Evolutionary conservation across 35 echinoderm and acorn worm species (phyloP), one percentile per base, ranked within the genome.

Genomic region (Antedon bifida): DNA sequence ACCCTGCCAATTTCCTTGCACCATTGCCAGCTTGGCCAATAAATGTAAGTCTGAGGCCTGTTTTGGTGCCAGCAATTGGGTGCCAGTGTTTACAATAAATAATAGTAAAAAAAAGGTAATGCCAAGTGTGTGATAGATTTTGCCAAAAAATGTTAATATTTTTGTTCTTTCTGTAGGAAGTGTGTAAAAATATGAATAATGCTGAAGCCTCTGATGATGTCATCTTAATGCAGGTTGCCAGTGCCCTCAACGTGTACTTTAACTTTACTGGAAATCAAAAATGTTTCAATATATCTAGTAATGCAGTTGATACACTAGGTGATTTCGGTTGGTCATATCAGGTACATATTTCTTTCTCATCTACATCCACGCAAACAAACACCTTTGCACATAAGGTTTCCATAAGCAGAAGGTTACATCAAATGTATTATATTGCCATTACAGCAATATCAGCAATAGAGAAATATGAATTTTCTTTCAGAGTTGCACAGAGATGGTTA

Each of bases 21-120:
- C 95, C 95, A 29, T 86, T 99, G 5, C 95, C 95, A 36, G 91
- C 79, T 29, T 88, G 83, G 38, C 95, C 95, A 11, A 86, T 99
- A 33, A 92, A 99, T 83, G 95, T 99, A 82, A 36, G 21, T 83
- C n/a, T n/a, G n/a, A n/a, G n/a, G n/a, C n/a, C n/a, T n/a, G n/a
- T n/a, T n/a, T n/a, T n/a, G n/a, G n/a, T n/a, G n/a, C n/a, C n/a
- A n/a, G n/a, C n/a, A n/a, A n/a, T n/a, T n/a, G n/a, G n/a, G n/a
- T n/a, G n/a, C n/a, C n/a, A n/a, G n/a, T n/a, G n/a, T n/a, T n/a
- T n/a, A n/a, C n/a, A n/a, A n/a, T n/a, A n/a, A n/a, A n/a, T n/a
- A n/a, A n/a, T n/a, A n/a, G n/a, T n/a, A n/a, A n/a, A n/a, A n/a
- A n/a, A n/a, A n/a, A n/a, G n/a, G n/a, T n/a, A n/a, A n/a, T n/a